Conservation (phyloP, 1,140 invertebrate species). For the Ips nitidus region DNA sequence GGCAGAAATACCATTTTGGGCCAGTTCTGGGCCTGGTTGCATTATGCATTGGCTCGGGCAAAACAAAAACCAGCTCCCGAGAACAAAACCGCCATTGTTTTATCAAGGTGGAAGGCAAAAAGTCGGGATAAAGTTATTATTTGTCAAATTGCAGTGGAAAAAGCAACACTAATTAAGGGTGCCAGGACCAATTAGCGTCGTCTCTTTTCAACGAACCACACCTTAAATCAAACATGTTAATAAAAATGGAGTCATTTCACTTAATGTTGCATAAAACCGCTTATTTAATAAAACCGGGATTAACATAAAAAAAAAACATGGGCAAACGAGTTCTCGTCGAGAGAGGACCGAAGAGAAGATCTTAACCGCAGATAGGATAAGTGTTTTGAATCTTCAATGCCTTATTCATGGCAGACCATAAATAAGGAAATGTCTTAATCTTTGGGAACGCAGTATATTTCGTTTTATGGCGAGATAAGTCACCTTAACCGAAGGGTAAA, state of each 20-base stretch:
- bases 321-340: conserved; percentile 12
- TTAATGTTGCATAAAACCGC: conserved; percentile 19
- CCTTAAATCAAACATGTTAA: conserved; percentile 3
- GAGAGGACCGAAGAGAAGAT: conserved; percentile 16
- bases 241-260: conserved; percentile 11
- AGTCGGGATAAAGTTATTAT: conserved; percentile 5
- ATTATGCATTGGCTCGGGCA: neutral
- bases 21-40: conserved; percentile 1
- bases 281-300: conserved; percentile 23
- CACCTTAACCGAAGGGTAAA: conserved; percentile 5
- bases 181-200: too few species aligned
- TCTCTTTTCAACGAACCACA: too few species aligned
- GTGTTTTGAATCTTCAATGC: conserved; percentile 38
- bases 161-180: too few species aligned
- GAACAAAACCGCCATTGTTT: neutral
- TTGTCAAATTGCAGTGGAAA: neutral
- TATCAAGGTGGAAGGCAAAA: neutral
- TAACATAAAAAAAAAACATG: conserved; percentile 14
- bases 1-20: neutral
- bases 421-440: conserved; percentile 35
- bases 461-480: conserved; percentile 26
- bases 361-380: conserved; percentile 33
- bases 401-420: conserved; percentile 32
- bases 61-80: conserved; percentile 4
- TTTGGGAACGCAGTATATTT: conserved; percentile 29